These are phyloP conservation scores for Phengaris alcon DNA, from an alignment of 2,888 invertebrate species.

Conservation along the genomic window DNA sequence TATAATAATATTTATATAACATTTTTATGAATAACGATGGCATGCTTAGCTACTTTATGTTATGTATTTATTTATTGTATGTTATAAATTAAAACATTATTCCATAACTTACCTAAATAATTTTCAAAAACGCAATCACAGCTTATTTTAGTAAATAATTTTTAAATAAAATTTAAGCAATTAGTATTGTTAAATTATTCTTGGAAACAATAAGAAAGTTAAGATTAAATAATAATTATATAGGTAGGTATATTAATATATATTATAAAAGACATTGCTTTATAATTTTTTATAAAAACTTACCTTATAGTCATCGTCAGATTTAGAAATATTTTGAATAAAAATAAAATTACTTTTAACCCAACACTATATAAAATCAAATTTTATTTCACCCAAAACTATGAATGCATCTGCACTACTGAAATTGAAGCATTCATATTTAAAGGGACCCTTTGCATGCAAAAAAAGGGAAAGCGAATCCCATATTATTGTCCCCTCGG, in stretches of 20 bases:
- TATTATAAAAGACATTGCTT: too few relatives aligned
- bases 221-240: too few relatives aligned
- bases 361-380: not conserved
- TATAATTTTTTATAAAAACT: not conserved
- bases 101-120: too few relatives aligned
- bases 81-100: too few relatives aligned
- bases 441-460: slow-evolving; percentile 49
- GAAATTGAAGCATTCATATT: slow-evolving; percentile 57
- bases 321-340: not conserved
- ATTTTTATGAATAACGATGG: not conserved
- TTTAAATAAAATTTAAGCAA: too few relatives aligned
- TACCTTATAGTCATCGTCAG: not conserved
- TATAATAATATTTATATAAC: not conserved
- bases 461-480: slow-evolving; percentile 69
- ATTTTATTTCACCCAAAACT: slow-evolving; percentile 11
- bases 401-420: slow-evolving; percentile 43
- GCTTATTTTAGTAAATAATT: too few relatives aligned
- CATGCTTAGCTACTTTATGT: not conserved
- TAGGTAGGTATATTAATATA: not conserved
- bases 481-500: slow-evolving; percentile 68
- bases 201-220: too few relatives aligned
- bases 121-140: too few relatives aligned
- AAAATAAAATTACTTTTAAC: not conserved
- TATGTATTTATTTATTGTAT: not conserved
- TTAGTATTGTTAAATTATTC: too few relatives aligned